phyloP scores from a whole-genome alignment of 1,140 invertebrate species.

The Drosophila orena region DNA sequence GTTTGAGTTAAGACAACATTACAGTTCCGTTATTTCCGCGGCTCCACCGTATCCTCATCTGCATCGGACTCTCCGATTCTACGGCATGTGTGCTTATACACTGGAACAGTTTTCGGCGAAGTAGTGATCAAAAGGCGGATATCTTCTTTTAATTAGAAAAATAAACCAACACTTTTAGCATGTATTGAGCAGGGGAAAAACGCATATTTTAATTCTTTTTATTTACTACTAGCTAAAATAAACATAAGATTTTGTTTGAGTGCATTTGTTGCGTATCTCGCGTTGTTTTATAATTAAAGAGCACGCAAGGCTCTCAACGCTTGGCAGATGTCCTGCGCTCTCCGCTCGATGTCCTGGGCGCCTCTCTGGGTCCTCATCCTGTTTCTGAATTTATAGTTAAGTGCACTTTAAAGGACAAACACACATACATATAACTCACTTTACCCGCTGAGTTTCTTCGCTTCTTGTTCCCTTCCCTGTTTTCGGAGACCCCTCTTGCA shows the following conservation, averaged over 20 bases:
- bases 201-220: too few relatives aligned
- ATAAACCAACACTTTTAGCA: too few relatives aligned
- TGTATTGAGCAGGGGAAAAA: too few relatives aligned
- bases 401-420: slow-evolving; percentile 83
- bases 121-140: neutral
- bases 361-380: slow-evolving; percentile 40
- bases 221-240: too few relatives aligned
- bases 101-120: neutral
- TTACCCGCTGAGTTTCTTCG: slow-evolving; percentile 69
- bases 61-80: slow-evolving; percentile 34
- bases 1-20: slow-evolving; percentile 82
- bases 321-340: slow-evolving; percentile 56
- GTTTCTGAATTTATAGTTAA: slow-evolving; percentile 78
- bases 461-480: slow-evolving; percentile 16
- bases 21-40: slow-evolving; percentile 63
- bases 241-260: neutral
- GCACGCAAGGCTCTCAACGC: slow-evolving; percentile 66
- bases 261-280: slow-evolving; percentile 53
- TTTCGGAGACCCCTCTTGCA: slow-evolving; percentile 9
- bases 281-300: slow-evolving; percentile 83
- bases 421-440: slow-evolving; percentile 80
- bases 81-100: slow-evolving; percentile 5
- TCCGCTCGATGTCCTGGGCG: slow-evolving; percentile 7
- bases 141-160: too few relatives aligned
- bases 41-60: slow-evolving; percentile 51